A percentile compares a stretch with the other conserved stretches of the same genome.
These are phyloP conservation scores for Neotragus moschatus DNA, from an alignment of 2,113 vertebrate species.

Conservation along the genomic window DNA sequence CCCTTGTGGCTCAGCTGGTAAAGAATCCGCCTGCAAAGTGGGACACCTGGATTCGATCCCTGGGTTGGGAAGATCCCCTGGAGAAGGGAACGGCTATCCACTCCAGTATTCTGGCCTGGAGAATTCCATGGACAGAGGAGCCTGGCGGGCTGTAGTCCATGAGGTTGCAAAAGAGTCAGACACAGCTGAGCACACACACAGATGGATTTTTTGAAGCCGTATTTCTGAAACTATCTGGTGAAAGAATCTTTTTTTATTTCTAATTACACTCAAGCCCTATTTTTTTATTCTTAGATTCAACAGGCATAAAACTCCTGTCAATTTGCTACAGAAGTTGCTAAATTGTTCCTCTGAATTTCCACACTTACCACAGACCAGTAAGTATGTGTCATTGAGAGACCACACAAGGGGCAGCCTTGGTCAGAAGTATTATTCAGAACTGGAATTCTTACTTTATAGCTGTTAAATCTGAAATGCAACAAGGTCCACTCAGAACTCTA, in stretches of 20 bases:
- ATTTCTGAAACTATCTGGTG: not conserved
- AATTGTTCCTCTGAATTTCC: not conserved
- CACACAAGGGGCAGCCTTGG: not conserved
- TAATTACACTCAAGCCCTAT: not conserved
- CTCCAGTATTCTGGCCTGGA: not conserved
- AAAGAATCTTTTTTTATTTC: not conserved
- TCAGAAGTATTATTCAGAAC: not conserved
- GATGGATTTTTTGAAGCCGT: not conserved
- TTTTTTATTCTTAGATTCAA: not conserved
- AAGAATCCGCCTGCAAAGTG: rapidly evolving
- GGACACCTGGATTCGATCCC: not conserved
- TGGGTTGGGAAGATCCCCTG: not conserved
- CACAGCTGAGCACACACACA: not conserved
- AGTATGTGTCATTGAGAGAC: rapidly evolving
- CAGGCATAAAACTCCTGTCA: not conserved
- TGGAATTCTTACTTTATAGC: not conserved
- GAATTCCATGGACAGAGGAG: not conserved
- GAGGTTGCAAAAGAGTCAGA: not conserved
- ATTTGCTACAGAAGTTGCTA: not conserved
- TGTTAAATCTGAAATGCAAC: not conserved
- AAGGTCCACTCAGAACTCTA: not conserved
- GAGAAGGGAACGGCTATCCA: not conserved
- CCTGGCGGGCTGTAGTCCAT: too few relatives aligned
- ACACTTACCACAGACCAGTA: not conserved
- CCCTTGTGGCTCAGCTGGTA: not conserved